phyloP scores from a whole-genome alignment of 1,140 invertebrate genomes.

The Drosophila yakuba region DNA sequence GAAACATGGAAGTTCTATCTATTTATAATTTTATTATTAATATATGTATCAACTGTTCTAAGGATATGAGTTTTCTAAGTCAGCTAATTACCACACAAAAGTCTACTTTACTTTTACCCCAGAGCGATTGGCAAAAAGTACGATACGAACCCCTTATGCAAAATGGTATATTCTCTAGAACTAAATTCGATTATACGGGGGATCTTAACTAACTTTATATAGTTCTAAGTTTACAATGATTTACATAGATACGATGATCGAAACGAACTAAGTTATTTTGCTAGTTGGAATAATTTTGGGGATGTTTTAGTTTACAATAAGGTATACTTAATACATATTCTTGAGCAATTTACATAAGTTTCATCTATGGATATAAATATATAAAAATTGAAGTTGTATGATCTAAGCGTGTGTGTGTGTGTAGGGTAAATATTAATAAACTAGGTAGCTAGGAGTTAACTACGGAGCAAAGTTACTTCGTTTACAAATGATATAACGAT shows the following conservation, averaged over 20 bases:
- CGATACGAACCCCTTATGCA: background rate
- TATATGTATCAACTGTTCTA: constrained; percentile 10
- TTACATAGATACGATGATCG: constrained; percentile 22
- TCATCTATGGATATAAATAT: constrained; percentile 28
- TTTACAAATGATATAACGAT: constrained; percentile 43
- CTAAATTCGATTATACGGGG: constrained; percentile 12
- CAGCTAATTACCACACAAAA: constrained; percentile 2
- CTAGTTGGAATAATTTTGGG: constrained; percentile 9
- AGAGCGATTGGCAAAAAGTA: constrained; percentile 15
- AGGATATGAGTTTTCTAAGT: constrained; percentile 1
- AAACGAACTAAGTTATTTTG: constrained; percentile 19
- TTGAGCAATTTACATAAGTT: constrained; percentile 41
- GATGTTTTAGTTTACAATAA: constrained; percentile 18
- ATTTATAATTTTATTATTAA: background rate
- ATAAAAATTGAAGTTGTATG: constrained; percentile 14
- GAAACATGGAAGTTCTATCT: background rate
- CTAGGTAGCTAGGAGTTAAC: constrained; percentile 16
- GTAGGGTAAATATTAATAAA: background rate
- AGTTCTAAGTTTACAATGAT: constrained; percentile 10
- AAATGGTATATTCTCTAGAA: constrained; percentile 1
- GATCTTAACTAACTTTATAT: constrained; percentile 24
- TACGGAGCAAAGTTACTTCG: constrained; percentile 29
- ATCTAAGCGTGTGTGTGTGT: constrained; percentile 15
- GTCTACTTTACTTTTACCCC: constrained; percentile 23
- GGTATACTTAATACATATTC: constrained; percentile 23